Percentiles rank a stretch among this genome's conserved stretches.
Conservation (phyloP, 1,140 invertebrate genomes). For the Musca domestica region DNA sequence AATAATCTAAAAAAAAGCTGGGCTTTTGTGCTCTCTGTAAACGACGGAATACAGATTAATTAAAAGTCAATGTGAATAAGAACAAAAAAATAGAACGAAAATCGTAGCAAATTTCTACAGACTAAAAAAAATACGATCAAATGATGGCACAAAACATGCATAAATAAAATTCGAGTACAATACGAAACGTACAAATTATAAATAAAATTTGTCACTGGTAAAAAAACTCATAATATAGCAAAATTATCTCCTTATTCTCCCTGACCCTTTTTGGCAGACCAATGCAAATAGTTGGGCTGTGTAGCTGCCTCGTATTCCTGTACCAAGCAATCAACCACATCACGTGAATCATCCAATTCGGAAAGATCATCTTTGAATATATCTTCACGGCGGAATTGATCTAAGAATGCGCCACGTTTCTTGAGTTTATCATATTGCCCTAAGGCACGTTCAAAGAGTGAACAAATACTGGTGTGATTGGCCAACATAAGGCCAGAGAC, state of each 20-base stretch:
- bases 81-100: background rate
- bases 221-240: background rate
- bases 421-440: constrained; percentile 93
- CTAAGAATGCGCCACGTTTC: constrained; percentile 93
- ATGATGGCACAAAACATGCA: background rate
- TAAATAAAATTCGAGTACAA: constrained; percentile 16
- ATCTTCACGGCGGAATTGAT: constrained; percentile 92
- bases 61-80: background rate
- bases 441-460: constrained; percentile 68
- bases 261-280: constrained; percentile 43
- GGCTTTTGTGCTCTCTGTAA: too few relatives aligned
- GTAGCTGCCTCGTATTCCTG: constrained; percentile 96
- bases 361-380: constrained; percentile 90
- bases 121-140: too few relatives aligned
- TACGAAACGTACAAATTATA: background rate
- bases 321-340: constrained; percentile 87
- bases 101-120: background rate
- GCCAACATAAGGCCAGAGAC: constrained; percentile 97
- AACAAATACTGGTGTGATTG: constrained; percentile 97
- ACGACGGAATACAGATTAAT: too few relatives aligned
- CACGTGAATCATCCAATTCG: constrained; percentile 87
- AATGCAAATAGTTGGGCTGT: constrained; percentile 78
- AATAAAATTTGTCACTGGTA: constrained; percentile 7
- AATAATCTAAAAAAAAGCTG: too few relatives aligned
- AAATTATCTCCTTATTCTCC: constrained; percentile 1